Evolutionary conservation across 2,888 invertebrate genomes (phyloP).

Genomic region (Clistopyga incitator): DNA sequence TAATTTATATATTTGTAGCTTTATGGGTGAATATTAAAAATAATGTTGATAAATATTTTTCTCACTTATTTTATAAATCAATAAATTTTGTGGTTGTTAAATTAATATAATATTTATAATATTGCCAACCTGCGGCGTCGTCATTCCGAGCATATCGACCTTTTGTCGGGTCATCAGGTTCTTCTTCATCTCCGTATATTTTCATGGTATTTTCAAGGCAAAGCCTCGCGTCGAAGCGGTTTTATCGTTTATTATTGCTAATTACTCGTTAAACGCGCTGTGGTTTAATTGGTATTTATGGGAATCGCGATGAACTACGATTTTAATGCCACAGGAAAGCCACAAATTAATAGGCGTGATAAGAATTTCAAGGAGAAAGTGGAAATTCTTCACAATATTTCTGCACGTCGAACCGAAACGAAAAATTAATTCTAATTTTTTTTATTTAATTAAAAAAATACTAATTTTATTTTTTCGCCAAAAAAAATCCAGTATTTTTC

Average conservation of each 20-base stretch:
- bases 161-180: constrained; percentile 44
- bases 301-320: constrained; percentile 76
- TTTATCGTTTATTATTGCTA: constrained; percentile 77
- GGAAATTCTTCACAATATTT: not conserved
- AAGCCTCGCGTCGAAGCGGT: constrained; percentile 4
- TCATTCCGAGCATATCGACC: constrained; percentile 47
- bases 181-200: constrained; percentile 25
- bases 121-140: constrained; percentile 31
- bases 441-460: no score
- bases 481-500: no score
- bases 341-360: constrained; percentile 77
- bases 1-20: no score
- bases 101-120: no score
- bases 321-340: not conserved
- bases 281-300: constrained; percentile 80
- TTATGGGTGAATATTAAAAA: no score
- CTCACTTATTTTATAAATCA: no score
- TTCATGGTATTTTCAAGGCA: constrained; percentile 3
- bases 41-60: no score
- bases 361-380: constrained; percentile 47
- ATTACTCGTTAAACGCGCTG: constrained; percentile 76
- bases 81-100: no score
- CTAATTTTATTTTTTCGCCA: no score
- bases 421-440: no score
- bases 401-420: no score